Conservation (phyloP, 2,888 invertebrate species). For the Onchidella celtica region DNA sequence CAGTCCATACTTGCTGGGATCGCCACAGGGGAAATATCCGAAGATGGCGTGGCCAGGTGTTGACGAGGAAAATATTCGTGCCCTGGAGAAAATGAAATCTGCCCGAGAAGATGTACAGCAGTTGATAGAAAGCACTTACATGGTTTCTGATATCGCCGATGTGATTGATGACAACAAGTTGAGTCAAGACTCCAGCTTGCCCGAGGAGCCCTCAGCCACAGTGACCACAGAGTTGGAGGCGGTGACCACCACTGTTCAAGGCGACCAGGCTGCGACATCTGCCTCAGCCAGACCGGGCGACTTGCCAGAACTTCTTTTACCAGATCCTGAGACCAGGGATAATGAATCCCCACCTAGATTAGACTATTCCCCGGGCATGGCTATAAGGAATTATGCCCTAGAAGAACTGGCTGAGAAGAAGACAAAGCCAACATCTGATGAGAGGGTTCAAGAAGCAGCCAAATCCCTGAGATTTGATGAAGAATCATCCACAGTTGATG, state of each 20-base stretch:
- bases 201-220: background rate
- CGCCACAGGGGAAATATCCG: slow-evolving; percentile 29
- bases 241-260: background rate
- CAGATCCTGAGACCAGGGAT: background rate
- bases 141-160: slow-evolving; percentile 44
- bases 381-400: slow-evolving; percentile 53
- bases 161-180: slow-evolving; percentile 34
- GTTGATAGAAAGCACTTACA: slow-evolving; percentile 39
- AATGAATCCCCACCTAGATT: slow-evolving; percentile 20
- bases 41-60: slow-evolving; percentile 12
- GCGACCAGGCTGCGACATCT: background rate
- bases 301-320: background rate
- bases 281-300: background rate
- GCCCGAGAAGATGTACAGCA: slow-evolving; percentile 45
- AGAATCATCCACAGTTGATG: slow-evolving; percentile 29
- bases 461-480: slow-evolving; percentile 23
- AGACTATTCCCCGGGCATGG: slow-evolving; percentile 53
- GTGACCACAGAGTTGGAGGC: background rate
- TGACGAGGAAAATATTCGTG: background rate
- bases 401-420: slow-evolving; percentile 51
- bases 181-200: slow-evolving; percentile 19
- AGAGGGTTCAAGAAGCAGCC: slow-evolving; percentile 16
- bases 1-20: background rate
- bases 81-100: slow-evolving; percentile 27
- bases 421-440: slow-evolving; percentile 25